phyloP scores from a whole-genome alignment of 2,888 invertebrate genomes.

The Rhorus exstirpatorius region DNA sequence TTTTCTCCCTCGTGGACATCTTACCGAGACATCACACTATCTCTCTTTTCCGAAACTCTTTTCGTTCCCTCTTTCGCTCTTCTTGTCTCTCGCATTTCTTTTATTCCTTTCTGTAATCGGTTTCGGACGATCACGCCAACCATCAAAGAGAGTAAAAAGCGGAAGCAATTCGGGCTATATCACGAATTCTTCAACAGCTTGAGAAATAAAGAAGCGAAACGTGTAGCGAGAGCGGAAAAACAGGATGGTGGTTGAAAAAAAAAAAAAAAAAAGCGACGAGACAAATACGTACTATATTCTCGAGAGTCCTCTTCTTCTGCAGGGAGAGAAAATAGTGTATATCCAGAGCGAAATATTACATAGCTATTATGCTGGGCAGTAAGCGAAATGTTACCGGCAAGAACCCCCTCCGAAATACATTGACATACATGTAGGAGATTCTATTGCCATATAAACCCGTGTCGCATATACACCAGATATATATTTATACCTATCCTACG shows the following conservation, averaged over 20 bases:
- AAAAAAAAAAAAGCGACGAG: slow-evolving; percentile 28
- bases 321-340: slow-evolving; percentile 13
- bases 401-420: slow-evolving; percentile 9
- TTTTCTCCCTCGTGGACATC: slow-evolving; percentile 43
- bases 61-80: neutral
- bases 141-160: slow-evolving; percentile 53
- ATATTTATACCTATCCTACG: slow-evolving; percentile 36
- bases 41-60: slow-evolving; percentile 5
- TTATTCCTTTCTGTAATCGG: slow-evolving; percentile 64
- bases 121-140: slow-evolving; percentile 59
- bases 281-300: slow-evolving; percentile 32
- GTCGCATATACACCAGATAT: slow-evolving; percentile 26
- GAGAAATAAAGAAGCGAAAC: slow-evolving; percentile 23
- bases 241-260: neutral
- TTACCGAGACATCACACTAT: slow-evolving; percentile 31
- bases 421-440: slow-evolving; percentile 18
- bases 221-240: neutral
- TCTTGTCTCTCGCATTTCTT: slow-evolving; percentile 27
- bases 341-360: slow-evolving; percentile 29
- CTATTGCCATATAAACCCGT: slow-evolving; percentile 27
- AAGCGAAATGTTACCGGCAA: slow-evolving; percentile 4
- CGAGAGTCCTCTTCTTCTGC: neutral
- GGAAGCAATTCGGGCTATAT: slow-evolving; percentile 47
- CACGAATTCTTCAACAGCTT: slow-evolving; percentile 29
- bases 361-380: neutral